Conservation (phyloP, 1,140 invertebrate species). For the Grapholita molesta region DNA sequence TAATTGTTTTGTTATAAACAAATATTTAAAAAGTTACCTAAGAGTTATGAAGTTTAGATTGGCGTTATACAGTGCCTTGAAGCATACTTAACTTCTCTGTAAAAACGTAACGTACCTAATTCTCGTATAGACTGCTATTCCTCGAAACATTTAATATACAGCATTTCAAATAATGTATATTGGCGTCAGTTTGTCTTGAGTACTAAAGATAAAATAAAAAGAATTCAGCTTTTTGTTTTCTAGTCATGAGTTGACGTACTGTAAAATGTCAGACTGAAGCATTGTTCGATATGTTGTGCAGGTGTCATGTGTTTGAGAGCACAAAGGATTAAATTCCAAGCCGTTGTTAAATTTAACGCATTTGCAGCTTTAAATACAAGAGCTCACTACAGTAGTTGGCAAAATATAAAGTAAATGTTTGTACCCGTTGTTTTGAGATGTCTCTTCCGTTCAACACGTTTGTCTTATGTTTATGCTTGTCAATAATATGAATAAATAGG, state of each 20-base stretch:
- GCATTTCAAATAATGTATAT: not conserved
- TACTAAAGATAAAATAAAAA: not conserved
- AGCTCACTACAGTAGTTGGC: not conserved
- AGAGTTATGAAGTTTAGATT: not conserved
- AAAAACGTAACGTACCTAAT: not conserved
- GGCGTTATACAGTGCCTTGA: slow-evolving; percentile 39
- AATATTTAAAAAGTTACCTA: not conserved
- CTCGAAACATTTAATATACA: not conserved
- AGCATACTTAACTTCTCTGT: slow-evolving; percentile 21
- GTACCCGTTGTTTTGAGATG: not conserved
- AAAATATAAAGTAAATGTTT: not conserved
- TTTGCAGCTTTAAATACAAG: not conserved
- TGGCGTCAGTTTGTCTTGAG: not conserved
- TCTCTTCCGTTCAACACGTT: not conserved
- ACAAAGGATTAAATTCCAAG: not conserved
- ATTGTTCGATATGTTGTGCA: not conserved
- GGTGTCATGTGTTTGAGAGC: not conserved
- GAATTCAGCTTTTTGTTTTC: not conserved
- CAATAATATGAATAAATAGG: not conserved
- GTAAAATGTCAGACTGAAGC: not conserved
- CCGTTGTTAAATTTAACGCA: not conserved
- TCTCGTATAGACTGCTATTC: not conserved
- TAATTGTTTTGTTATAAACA: not conserved
- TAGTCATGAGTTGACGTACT: not conserved
- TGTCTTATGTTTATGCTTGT: not conserved